Evolutionary conservation across 2,797 vertebrate species (phyloP).

Genomic region (Cyprinodon diabolis): DNA sequence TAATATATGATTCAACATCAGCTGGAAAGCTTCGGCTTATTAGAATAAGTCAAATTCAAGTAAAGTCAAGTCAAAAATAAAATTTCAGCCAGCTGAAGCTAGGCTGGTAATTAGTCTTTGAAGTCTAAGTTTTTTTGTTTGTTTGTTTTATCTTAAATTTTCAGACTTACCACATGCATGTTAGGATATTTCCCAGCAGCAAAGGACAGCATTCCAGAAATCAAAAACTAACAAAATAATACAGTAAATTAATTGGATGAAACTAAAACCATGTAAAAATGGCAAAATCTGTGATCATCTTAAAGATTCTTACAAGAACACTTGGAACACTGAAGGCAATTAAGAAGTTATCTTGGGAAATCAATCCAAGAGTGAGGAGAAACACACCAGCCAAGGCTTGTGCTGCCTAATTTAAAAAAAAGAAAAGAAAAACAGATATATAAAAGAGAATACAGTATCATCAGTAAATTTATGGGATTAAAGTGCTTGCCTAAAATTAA

Average conservation of each 20-base stretch:
- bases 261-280: background rate
- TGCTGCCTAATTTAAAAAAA: conserved; percentile 60
- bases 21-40: background rate
- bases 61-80: background rate
- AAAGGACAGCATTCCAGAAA: conserved; percentile 69
- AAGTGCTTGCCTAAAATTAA: background rate
- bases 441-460: background rate
- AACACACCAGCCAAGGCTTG: conserved; percentile 72
- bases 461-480: background rate
- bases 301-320: conserved; percentile 65
- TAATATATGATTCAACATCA: background rate
- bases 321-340: conserved; percentile 20
- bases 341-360: accelerated
- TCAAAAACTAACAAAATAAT: conserved; percentile 64
- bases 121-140: background rate
- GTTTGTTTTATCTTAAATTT: background rate
- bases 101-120: background rate
- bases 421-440: background rate
- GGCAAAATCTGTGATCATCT: background rate
- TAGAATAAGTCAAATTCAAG: background rate
- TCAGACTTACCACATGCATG: conserved; percentile 73
- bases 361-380: conserved; percentile 54
- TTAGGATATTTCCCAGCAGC: conserved; percentile 70
- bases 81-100: background rate
- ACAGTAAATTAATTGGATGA: background rate